Evolutionary conservation across 2,113 vertebrate genomes (phyloP), one percentile per base, ranked within the genome.

Genomic region (Lycaon pictus): DNA sequence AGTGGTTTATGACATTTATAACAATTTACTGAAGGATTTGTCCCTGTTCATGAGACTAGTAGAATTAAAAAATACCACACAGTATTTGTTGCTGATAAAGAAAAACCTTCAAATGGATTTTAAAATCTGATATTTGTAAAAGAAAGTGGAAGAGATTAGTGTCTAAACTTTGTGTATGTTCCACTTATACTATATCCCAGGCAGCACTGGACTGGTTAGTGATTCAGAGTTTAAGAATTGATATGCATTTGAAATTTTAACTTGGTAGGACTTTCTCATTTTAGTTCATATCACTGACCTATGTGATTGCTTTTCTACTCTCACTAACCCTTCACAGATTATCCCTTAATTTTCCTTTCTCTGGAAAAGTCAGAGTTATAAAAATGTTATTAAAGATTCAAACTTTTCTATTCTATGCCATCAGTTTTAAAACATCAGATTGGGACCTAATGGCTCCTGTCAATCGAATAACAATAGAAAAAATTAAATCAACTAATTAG

Each of bases 341-440:
- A 11, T 76, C 43, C 71, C 7, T 91, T 82, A 16, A 63, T 88
- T 88, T 74, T 65, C 11, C 0, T 32, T 92, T 77, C 74, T 67
- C 86, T 17, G 0, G 12, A 72, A 86, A 77, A 93, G 60, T 90
- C 1, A n/a, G 4, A 29, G 22, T 62, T 55, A 3, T 76, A 86
- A 83, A 53, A 65, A 60, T 7, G 65, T 55, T 6, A 91, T 93
- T 93, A 85, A 94, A 91, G 67, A 87, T 83, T 97, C 62, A 62
- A 93, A 85, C 6, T 3, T 89, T 80, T 58, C 23, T 37, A 93
- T 87, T 88, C 48, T 32, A 37, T 93, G 48, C 51, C 76, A 29
- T 55, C 53, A 93, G 69, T 86, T 95, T 85, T 95, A 97, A 96
- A 98, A 79, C n/a, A 84, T 53, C 17, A 72, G 83, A 71, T 13